Evolutionary conservation across 2,113 vertebrate genomes (phyloP).

Genomic region (Atrichornis clamosus): DNA sequence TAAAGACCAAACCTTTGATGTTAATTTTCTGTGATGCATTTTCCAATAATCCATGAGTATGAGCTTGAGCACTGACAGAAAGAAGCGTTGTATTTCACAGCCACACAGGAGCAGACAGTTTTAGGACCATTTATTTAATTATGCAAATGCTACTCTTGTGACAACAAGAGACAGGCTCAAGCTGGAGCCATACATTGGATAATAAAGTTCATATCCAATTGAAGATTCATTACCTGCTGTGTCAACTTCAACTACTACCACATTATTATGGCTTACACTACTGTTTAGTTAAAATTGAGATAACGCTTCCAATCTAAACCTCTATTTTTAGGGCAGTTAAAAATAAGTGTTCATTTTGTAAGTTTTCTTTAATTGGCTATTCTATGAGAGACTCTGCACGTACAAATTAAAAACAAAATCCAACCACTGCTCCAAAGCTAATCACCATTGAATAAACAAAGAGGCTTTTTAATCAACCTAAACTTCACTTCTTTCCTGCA

Average conservation of each 20-base stretch:
- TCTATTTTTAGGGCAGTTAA: slow-evolving; percentile 28
- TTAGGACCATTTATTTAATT: slow-evolving; percentile 74
- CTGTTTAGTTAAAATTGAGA: slow-evolving; percentile 34
- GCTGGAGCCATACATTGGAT: slow-evolving; percentile 47
- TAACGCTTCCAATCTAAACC: slow-evolving; percentile 1
- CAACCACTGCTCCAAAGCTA: slow-evolving; percentile 13
- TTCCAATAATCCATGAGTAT: slow-evolving; percentile 41
- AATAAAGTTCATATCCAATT: slow-evolving; percentile 52
- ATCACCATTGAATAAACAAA: slow-evolving; percentile 39
- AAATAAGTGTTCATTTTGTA: not conserved
- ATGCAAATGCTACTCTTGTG: slow-evolving; percentile 69
- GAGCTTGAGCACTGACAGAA: slow-evolving; percentile 54
- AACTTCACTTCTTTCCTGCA: slow-evolving; percentile 34
- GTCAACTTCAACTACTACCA: slow-evolving; percentile 5
- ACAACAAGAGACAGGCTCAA: slow-evolving; percentile 63
- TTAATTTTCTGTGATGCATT: slow-evolving; percentile 38
- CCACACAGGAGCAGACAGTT: slow-evolving; percentile 54
- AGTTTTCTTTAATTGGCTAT: slow-evolving; percentile 36
- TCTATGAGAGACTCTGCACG: not conserved
- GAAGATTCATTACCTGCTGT: slow-evolving; percentile 61
- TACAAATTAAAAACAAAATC: slow-evolving; percentile 19
- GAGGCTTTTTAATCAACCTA: slow-evolving; percentile 42
- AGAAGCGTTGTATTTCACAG: slow-evolving; percentile 64
- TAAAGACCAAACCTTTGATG: slow-evolving; percentile 49
- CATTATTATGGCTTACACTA: not conserved